These are phyloP conservation scores for Drosophila takahashii DNA, from an alignment of 1,140 invertebrate species.

Conservation along the genomic window DNA sequence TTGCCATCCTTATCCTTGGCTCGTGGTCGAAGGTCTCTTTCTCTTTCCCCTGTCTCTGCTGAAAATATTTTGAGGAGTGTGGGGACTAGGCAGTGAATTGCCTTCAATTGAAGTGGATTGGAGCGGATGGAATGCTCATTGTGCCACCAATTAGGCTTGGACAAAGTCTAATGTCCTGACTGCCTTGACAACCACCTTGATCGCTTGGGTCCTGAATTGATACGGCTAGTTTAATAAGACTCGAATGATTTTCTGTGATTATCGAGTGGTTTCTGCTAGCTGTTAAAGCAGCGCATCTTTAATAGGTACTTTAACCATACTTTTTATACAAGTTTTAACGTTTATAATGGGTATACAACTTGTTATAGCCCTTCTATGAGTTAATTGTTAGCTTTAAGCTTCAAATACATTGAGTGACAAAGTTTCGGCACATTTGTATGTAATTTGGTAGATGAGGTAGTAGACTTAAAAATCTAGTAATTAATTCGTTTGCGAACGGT, in stretches of 20 bases:
- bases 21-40: constrained; percentile 17
- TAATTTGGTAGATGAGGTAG: neutral
- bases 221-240: constrained; percentile 2
- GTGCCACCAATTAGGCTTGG: constrained; percentile 48
- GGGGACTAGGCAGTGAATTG: constrained; percentile 4
- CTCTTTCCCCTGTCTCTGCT: neutral
- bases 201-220: neutral
- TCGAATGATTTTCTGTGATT: neutral
- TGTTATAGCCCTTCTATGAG: too few relatives aligned
- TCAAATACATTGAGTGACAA: neutral
- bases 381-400: neutral
- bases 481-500: neutral
- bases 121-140: constrained; percentile 39
- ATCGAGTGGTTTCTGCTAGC: neutral
- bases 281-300: neutral
- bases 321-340: too few relatives aligned
- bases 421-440: neutral
- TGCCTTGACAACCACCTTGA: constrained; percentile 18
- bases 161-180: constrained; percentile 25
- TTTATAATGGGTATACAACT: neutral
- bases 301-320: neutral
- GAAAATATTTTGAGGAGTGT: neutral
- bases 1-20: constrained; percentile 23
- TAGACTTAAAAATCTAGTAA: neutral
- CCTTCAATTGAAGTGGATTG: constrained; percentile 33